phyloP scores from a whole-genome alignment of 2,113 vertebrate genomes.

The Gymnorhina tibicen region DNA sequence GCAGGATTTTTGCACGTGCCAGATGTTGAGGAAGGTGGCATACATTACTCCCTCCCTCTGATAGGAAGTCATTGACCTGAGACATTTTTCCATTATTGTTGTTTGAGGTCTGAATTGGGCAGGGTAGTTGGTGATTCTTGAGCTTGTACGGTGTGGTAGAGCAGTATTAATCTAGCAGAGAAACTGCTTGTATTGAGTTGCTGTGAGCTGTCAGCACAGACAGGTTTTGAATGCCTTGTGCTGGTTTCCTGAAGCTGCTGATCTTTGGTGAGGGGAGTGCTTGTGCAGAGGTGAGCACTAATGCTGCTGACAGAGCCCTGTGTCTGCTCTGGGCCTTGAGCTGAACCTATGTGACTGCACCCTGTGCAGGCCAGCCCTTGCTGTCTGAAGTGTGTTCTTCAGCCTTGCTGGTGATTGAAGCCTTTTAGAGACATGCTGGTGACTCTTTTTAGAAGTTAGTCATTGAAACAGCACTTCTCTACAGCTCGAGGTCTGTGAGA shows the following conservation, averaged over 20 bases:
- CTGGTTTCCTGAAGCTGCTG: not conserved
- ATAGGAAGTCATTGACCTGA: not conserved
- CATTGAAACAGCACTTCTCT: not conserved
- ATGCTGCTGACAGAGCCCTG: not conserved
- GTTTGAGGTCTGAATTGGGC: not conserved
- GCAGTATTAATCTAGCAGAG: not conserved
- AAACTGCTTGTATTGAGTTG: not conserved
- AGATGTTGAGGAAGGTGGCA: not conserved
- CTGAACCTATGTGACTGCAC: not conserved
- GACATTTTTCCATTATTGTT: not conserved
- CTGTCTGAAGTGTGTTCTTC: not conserved
- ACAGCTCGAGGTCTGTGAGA: not conserved
- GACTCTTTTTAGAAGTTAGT: not conserved
- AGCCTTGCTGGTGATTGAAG: not conserved
- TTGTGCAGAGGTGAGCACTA: not conserved
- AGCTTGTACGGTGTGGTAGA: not conserved
- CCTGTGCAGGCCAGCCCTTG: not conserved
- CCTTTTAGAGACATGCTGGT: not conserved
- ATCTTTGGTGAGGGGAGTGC: not conserved
- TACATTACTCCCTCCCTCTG: not conserved
- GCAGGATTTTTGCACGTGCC: fast-evolving
- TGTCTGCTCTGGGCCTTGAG: not conserved
- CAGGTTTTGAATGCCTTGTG: not conserved
- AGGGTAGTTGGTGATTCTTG: not conserved
- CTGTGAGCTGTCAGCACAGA: not conserved